Percentiles rank a stretch among this genome's conserved stretches.
These are phyloP conservation scores for Astreopora myriophthalma DNA, from an alignment of 64 coral and sea anemone genomes.

Conservation along the genomic window DNA sequence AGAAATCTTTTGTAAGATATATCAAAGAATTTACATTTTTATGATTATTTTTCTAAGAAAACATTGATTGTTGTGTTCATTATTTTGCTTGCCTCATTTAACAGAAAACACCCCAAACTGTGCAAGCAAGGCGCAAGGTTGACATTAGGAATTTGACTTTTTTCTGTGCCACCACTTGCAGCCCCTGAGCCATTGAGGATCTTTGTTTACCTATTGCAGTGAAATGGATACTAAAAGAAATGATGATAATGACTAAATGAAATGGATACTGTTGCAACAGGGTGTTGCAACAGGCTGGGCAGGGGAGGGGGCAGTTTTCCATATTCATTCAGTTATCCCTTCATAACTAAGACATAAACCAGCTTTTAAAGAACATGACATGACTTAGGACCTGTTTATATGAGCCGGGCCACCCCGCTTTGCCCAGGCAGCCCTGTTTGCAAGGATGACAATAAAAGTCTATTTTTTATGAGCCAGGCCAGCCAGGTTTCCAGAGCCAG, in stretches of 20 bases:
- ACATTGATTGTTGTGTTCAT: slow-evolving; percentile 20
- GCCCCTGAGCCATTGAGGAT: not conserved
- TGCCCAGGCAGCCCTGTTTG: slow-evolving; percentile 4
- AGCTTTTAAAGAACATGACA: not conserved
- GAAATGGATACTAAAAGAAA: not conserved
- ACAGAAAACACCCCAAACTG: not conserved
- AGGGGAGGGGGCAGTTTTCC: not conserved
- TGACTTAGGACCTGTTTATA: not conserved
- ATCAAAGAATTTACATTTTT: slow-evolving; percentile 18
- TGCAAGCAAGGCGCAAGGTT: slow-evolving; percentile 3
- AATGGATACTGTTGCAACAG: no score
- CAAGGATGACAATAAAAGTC: slow-evolving; percentile 6
- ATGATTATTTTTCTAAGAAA: slow-evolving; percentile 24
- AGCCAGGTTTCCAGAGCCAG: slow-evolving; percentile 11
- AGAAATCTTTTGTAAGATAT: not conserved
- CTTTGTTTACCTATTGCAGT: slow-evolving; percentile 8
- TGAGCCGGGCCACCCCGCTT: not conserved
- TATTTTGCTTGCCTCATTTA: slow-evolving; percentile 8
- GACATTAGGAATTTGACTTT: not conserved
- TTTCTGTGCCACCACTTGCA: slow-evolving; percentile 12
- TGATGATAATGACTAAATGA: no score
- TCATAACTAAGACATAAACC: slow-evolving; percentile 7
- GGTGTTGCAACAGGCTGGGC: not conserved
- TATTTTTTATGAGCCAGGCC: slow-evolving; percentile 10
- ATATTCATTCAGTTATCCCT: not conserved